Base-by-base conservation (phyloP, 2,888 invertebrate genomes). In the Tenthredo scrophulariae region DNA sequence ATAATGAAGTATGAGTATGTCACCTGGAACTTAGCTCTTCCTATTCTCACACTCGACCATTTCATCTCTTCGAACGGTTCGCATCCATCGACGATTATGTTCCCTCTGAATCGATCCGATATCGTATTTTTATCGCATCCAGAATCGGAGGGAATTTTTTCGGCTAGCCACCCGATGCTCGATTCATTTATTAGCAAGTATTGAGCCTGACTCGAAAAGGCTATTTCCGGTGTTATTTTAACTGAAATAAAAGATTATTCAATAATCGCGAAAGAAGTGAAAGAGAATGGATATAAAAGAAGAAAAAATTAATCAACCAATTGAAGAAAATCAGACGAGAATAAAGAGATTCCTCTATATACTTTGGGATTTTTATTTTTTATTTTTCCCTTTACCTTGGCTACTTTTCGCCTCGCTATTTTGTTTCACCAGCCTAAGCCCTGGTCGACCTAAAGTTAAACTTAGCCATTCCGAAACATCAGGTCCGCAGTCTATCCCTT, bases 101-200 rank as follows among this genome's bases (percentile, higher is more conserved):
- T 99, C n/a, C 97, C 97, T 90, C 99, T 95, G 93, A 99, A 99
- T 88, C 99, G 95, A 86, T 95, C 94, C 3, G 97, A 94, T 54
- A 98, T 94, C 87, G 95, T 95, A 50, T 96, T 95, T 67, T 95
- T 91, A 72, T 93, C 89, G 54, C 94, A 94, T 85, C 95, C 95
- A 5, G 89, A 88, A 62, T 91, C 87, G 9, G 91, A 88, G 54
- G 94, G 91, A 50, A 97, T 94, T 92, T 94, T 95, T 82, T 95
- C 94, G 85, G 94, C 94, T 77, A 98, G 93, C 95, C 97, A 97
- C 86, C 95, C 93, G 0, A 98, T 96, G 87, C 98, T 98, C 0
- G 96, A 95, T 89, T 95, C 94, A 92, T 97, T 98, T 83, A 99
- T 94, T 77, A 99, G 93, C 79, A 99, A 95, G 93, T 96, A 98